phyloP scores from a whole-genome alignment of 1,140 invertebrate genomes.

The Drosophila tropicalis region DNA sequence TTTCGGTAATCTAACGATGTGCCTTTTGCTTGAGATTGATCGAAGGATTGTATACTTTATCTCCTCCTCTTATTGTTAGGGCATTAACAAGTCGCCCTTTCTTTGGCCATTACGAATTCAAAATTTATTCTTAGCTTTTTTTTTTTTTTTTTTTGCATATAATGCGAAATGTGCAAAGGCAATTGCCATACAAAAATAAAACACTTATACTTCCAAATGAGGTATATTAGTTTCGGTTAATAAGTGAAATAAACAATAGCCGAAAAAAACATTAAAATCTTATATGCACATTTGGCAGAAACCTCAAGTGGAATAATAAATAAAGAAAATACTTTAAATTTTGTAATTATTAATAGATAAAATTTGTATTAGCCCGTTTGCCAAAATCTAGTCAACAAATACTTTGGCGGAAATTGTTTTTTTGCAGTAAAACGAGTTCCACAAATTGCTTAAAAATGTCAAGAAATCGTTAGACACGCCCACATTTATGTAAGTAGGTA shows the following conservation, averaged over 20 bases:
- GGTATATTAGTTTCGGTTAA: constrained; percentile 9
- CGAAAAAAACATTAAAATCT: background rate
- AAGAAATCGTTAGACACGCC: background rate
- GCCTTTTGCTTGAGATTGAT: no score
- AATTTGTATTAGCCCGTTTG: no score
- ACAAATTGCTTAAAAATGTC: no score
- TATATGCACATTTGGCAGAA: background rate
- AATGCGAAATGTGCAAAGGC: constrained; percentile 9
- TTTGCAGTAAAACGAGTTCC: no score
- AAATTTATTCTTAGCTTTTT: constrained; percentile 7
- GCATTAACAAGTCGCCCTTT: background rate
- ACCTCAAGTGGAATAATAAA: background rate
- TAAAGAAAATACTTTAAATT: background rate
- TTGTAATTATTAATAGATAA: no score
- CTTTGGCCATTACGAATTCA: background rate
- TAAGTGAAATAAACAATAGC: background rate
- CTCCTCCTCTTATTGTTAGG: no score
- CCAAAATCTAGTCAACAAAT: no score
- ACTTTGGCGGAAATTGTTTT: no score
- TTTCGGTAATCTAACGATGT: no score
- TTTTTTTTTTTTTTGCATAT: constrained; percentile 8
- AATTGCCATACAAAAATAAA: constrained; percentile 32
- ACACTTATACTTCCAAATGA: background rate
- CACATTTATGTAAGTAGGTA: background rate
- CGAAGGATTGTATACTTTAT: no score